These are phyloP conservation scores for Mormyrops boulengeri DNA, from an alignment of 2,797 vertebrate species.

Conservation along the genomic window DNA sequence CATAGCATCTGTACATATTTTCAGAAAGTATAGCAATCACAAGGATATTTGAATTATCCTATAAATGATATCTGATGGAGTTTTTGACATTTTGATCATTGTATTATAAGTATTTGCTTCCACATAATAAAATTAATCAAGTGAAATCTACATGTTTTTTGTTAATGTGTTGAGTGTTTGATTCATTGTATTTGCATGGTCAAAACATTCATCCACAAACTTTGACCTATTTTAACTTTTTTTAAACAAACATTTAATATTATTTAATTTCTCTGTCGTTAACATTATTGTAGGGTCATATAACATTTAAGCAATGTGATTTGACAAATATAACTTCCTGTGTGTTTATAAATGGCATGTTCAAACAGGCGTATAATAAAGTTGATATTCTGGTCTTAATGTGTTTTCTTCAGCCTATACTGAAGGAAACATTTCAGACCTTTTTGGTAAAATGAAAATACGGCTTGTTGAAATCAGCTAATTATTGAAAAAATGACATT, in stretches of 20 bases:
- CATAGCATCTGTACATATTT: neutral
- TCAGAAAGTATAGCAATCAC: neutral
- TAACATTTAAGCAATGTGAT: neutral
- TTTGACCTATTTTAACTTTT: neutral
- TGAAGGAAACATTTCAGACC: neutral
- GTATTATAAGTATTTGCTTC: neutral
- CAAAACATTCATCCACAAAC: neutral
- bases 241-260: neutral
- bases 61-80: constrained; percentile 10
- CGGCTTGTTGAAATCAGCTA: neutral
- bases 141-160: neutral
- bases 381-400: neutral
- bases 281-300: neutral
- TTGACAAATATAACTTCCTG: neutral
- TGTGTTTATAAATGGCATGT: neutral
- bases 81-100: constrained; percentile 5
- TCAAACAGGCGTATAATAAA: neutral
- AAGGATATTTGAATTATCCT: constrained; percentile 13
- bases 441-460: neutral
- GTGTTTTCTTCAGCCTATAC: neutral
- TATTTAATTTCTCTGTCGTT: neutral
- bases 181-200: neutral
- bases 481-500: neutral
- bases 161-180: neutral
- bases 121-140: constrained; percentile 13